Base-by-base conservation (phyloP, 1,140 invertebrate species). In the Neuroterus valhalla region DNA sequence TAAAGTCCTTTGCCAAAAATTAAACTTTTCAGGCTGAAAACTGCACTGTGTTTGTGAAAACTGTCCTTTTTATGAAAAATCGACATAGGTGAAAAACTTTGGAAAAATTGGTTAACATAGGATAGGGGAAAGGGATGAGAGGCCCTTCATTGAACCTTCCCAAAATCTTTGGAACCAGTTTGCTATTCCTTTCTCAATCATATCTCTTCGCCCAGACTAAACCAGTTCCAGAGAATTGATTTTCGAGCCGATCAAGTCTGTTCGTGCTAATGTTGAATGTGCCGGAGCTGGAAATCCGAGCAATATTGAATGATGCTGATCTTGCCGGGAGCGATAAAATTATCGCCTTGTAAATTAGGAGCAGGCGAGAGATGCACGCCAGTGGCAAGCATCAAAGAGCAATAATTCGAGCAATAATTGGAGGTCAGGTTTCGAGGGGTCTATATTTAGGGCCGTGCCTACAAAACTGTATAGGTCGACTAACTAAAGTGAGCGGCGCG, bases 401-500 rank as follows among this genome's bases (percentile, higher is more conserved):
- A 0, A 38, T 89, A n/a, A n/a, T n/a, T n/a, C n/a, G n/a, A n/a
- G n/a, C n/a, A n/a, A 85, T 88, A 89, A 89, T 89, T 89, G 88
- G 82, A 84, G 79, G 75, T 79, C 81, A 84, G 85, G 84, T 86
- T 88, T 79, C 79, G 77, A 78, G 76, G 78, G 69, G 70, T 84
- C 86, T 88, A 88, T 88, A 89, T 87, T 87, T 88, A 87, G 86
- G 85, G 80, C 78, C 79, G 84, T 81, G 81, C 80, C 82, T 81
- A 74, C 81, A 76, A 86, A 84, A 86, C 77, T 77, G 81, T 86
- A 81, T 82, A 81, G 81, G 79, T 79, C 75, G 62, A n/a, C 74
- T 45, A 68, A n/a, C 74, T 45, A 68, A 78, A 78, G 72, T 79
- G 78, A 77, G 72, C 69, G 77, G 70, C 70, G n/a, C n/a, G n/a